phyloP scores from a whole-genome alignment of 1,140 invertebrate species.

The Drosophila kurseongensis region DNA sequence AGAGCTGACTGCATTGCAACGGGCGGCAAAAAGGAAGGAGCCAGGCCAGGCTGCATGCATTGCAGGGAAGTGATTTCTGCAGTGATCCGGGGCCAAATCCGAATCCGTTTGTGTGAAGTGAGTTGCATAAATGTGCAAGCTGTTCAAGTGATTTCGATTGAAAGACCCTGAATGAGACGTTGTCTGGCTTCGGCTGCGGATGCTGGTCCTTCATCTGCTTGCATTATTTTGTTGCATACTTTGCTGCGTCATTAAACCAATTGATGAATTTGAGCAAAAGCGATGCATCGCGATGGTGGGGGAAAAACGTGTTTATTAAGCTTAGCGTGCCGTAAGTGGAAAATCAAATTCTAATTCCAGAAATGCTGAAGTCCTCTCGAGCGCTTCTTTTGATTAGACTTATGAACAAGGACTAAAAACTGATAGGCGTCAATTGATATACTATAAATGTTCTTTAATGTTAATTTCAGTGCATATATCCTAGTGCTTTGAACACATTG shows the following conservation, averaged over 20 bases:
- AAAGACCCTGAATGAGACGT: slow-evolving; percentile 44
- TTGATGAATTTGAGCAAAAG: slow-evolving; percentile 30
- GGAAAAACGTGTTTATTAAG: slow-evolving; percentile 37
- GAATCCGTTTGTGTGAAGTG: slow-evolving; percentile 58
- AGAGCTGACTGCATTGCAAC: slow-evolving; percentile 59
- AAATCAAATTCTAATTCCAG: slow-evolving; percentile 13
- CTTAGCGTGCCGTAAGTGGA: slow-evolving; percentile 10
- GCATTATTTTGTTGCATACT: slow-evolving; percentile 54
- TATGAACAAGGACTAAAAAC: slow-evolving; percentile 13
- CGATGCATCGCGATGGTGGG: background rate
- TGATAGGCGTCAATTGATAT: background rate
- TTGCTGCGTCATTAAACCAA: slow-evolving; percentile 70
- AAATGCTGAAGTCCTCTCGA: slow-evolving; percentile 14
- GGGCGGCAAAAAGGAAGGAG: slow-evolving; percentile 11
- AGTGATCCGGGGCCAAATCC: slow-evolving; percentile 61
- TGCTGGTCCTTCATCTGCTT: slow-evolving; percentile 22
- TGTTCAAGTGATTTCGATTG: slow-evolving; percentile 69
- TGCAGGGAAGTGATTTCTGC: slow-evolving; percentile 64
- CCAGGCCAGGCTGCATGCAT: slow-evolving; percentile 5
- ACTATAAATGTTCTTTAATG: slow-evolving; percentile 29
- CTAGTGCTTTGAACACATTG: background rate
- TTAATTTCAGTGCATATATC: slow-evolving; percentile 8
- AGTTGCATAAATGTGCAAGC: slow-evolving; percentile 70
- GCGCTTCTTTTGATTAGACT: slow-evolving; percentile 29
- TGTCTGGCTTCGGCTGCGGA: slow-evolving; percentile 11